Evolutionary conservation across 30 jellyfish, hydroid and myxozoan species (phyloP), one percentile per base, ranked within the genome.

Genomic region (Hydractinia symbiolongicarpus): DNA sequence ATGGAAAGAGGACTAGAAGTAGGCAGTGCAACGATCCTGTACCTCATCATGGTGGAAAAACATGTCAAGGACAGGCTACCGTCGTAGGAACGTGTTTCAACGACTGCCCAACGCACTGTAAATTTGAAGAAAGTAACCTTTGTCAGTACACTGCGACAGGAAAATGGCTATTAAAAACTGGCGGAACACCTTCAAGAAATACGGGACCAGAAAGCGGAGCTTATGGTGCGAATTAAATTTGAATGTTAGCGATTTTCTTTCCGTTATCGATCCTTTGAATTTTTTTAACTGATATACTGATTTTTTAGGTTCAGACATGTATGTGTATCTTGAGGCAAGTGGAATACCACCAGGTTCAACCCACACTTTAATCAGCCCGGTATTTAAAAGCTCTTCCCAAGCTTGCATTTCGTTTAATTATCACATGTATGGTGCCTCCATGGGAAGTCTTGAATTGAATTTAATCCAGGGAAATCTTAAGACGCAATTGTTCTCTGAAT

Each of bases 381-480:
- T 64, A 51, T 64, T 64, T 64, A 83, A 66, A 81, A 13, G 74
- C 40, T 66, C 58, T 15, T 86, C 86, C 8, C 94, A 90, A 4
- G 74, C n/a, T 51, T 89, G 96, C 62, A 54, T 89, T 40, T 79
- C 82, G 20, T 89, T 83, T 83, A 82, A 92, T 88, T 89, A 89
- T 72, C 96, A 89, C 86, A 89, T 89, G 96, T 54, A 78, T 51
- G 96, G 96, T 21, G 88, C 95, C 14, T 94, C 83, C 62, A 84
- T 89, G 51, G 96, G 96, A 54, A 72, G 88, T 4, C 76, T 89
- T 56, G 80, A 84, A 6, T 87, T 89, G 1, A 83, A 67, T 74
- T 67, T 83, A 82, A 76, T 58, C 52, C 51, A 82, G 14, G 78
- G 86, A 9, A 64, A 64, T 64, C 77, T 62, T 66, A 66, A 66